A percentile compares a stretch with the other conserved stretches of the same genome.
phyloP scores from a whole-genome alignment of 2,888 invertebrate genomes.

The Scotopteryx bipunctaria region DNA sequence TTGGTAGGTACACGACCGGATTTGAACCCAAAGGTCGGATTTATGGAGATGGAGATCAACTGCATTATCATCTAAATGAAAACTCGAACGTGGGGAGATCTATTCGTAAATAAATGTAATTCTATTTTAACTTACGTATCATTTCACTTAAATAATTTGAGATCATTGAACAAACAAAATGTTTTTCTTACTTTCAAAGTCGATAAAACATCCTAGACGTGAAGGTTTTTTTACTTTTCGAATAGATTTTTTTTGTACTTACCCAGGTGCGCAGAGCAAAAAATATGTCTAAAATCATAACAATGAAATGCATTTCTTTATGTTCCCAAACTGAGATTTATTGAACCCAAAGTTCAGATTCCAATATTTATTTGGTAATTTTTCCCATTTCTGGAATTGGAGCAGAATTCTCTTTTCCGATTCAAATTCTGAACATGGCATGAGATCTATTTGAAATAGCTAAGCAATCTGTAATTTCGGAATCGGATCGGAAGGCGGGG shows the following conservation, averaged over 20 bases:
- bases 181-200: constrained; percentile 51
- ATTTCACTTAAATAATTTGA: constrained; percentile 79
- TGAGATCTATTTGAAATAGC: constrained; percentile 10
- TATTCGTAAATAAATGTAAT: constrained; percentile 67
- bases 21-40: too few relatives aligned
- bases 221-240: constrained; percentile 34
- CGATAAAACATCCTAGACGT: constrained; percentile 37
- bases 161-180: constrained; percentile 68
- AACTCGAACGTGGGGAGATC: constrained; percentile 32
- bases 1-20: too few relatives aligned
- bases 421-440: background rate
- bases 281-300: constrained; percentile 55
- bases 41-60: constrained; percentile 75
- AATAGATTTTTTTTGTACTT: constrained; percentile 46
- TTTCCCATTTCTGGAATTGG: background rate
- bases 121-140: constrained; percentile 59
- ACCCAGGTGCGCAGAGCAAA: constrained; percentile 69
- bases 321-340: constrained; percentile 60
- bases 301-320: constrained; percentile 52
- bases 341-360: constrained; percentile 35
- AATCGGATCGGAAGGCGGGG: too few relatives aligned
- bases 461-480: background rate
- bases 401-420: background rate
- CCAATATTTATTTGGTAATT: background rate
- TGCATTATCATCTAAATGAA: constrained; percentile 42